Evolutionary conservation across 53 echinoderm and acorn worm genomes (phyloP), one percentile per base, ranked within the genome.

Genomic region (Zoroaster sp.): DNA sequence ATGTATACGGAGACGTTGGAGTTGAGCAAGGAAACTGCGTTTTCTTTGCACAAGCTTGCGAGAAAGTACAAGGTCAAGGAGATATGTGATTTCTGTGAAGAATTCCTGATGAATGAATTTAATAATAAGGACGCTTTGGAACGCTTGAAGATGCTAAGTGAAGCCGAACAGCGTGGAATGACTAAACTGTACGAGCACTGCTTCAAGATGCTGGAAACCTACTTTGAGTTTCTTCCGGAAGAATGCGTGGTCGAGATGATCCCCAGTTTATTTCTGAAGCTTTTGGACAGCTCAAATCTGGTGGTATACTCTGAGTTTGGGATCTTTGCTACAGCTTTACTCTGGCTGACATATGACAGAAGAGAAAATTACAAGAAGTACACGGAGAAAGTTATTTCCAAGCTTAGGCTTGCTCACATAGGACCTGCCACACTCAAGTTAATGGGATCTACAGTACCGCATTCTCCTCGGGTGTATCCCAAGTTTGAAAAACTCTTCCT

Each of bases 11-110:
- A 45, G 77, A 89, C 42, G 11, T 66, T 94, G 18, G 71, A 70
- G 23, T 49, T 96, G 35, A 87, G 71, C 30, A 69, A 78, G 4
- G 72, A 75, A 39, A 96, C 80, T 66, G 92, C 90, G 38, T 81
- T 80, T 69, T 92, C 96, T 20, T 42, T 96, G n/a, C 55, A 81
- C 40, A 49, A 75, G 33, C 83, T 96, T n/a, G 93, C 96, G 17
- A 94, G 94, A 72, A 93, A 93, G 74, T 96, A 96, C 83, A 87
- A 89, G 87, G 90, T 96, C 20, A 46, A 74, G 1, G 89, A 86
- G 8, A 66, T 96, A 0, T 49, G 71, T 17, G 80, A 87, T 40
- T 40, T 96, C 11, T 96, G 96, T 54, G 82, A 89, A 2, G 88
- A 91, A 25, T 96, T 55, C 40, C 87, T 87, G 28, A 31, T 87